Conservation (phyloP, 2,113 vertebrate genomes). For the Oplegnathus fasciatus region DNA sequence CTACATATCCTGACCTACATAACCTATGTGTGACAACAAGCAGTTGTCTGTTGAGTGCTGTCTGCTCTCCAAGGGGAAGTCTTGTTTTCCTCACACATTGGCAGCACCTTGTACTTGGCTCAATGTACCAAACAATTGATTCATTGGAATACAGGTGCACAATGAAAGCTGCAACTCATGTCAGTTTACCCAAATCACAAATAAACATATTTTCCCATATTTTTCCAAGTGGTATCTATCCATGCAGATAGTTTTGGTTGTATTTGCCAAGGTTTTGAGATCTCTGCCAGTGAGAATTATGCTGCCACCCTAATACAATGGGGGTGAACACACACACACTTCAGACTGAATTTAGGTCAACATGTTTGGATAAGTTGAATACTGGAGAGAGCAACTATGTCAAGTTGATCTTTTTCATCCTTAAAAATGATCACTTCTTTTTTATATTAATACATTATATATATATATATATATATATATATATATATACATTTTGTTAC, state of each 20-base stretch:
- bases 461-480: too few species aligned
- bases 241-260: constrained; percentile 18
- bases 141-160: constrained; percentile 48
- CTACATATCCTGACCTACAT: constrained; percentile 75
- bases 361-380: constrained; percentile 15
- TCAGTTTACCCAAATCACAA: constrained; percentile 37
- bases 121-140: constrained; percentile 58
- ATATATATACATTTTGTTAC: not conserved
- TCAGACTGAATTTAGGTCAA: constrained; percentile 50
- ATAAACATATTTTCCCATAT: constrained; percentile 35
- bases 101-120: constrained; percentile 25
- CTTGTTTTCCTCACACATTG: constrained; percentile 49
- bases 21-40: constrained; percentile 77
- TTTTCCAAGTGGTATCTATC: constrained; percentile 1
- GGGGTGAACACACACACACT: constrained; percentile 14
- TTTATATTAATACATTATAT: not conserved
- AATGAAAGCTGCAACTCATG: constrained; percentile 30
- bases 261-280: constrained; percentile 30
- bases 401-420: not conserved
- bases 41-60: constrained; percentile 64
- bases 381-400: constrained; percentile 18
- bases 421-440: not conserved
- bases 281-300: constrained; percentile 33
- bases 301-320: constrained; percentile 9
- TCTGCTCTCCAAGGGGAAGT: constrained; percentile 54